Conservation (phyloP, 2,113 vertebrate genomes). For the Mystacornis crossleyi region DNA sequence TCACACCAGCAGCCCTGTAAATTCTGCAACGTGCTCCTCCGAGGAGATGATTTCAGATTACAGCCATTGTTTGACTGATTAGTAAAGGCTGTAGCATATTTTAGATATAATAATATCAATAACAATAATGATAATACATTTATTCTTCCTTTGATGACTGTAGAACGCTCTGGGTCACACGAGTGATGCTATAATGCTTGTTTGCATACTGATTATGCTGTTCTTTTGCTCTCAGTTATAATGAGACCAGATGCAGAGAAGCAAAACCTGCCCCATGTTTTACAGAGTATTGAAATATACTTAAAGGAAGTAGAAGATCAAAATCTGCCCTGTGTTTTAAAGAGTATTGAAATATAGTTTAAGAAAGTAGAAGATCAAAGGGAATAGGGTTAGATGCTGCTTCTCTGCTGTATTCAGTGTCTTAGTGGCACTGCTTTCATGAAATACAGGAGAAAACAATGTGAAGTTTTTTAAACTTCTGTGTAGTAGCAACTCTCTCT, state of each 20-base stretch:
- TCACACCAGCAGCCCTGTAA: background rate
- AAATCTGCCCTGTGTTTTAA: background rate
- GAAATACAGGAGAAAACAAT: background rate
- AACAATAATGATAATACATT: background rate
- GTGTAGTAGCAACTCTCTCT: too few species aligned
- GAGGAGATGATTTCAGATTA: background rate
- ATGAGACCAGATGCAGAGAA: background rate
- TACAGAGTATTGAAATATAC: background rate
- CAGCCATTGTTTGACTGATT: background rate
- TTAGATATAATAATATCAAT: background rate
- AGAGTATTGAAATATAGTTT: background rate
- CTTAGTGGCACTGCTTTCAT: background rate
- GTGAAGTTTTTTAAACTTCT: background rate
- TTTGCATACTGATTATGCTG: background rate
- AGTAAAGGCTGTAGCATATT: background rate
- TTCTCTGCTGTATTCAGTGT: background rate
- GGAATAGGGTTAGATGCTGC: background rate
- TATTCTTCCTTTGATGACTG: background rate
- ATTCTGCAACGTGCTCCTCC: background rate
- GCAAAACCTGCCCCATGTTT: background rate
- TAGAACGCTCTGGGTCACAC: background rate
- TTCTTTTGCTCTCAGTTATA: background rate
- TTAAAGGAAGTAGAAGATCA: background rate
- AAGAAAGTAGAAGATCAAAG: background rate
- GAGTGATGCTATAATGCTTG: accelerated